A percentile compares a stretch with the other conserved stretches of the same genome.
Conservation (phyloP, 2,113 vertebrate genomes). For the Ptychochromis oligacanthus region DNA sequence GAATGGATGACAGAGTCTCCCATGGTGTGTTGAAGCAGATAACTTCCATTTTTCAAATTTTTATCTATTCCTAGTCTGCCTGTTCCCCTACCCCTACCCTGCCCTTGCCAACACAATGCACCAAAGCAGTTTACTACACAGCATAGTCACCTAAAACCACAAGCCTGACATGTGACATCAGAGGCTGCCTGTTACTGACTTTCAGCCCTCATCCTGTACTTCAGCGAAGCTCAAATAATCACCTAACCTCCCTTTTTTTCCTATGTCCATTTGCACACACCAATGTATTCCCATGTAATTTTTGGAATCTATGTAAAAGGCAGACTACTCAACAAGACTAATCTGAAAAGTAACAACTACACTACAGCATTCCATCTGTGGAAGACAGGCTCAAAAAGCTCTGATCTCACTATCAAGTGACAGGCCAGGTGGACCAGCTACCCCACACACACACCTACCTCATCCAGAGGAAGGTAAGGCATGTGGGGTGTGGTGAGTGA, state of each 20-base stretch:
- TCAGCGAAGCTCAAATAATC: not conserved
- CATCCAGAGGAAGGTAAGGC: not conserved
- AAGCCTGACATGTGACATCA: conserved; percentile 67
- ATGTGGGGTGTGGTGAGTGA: not conserved
- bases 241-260: not conserved
- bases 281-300: too few relatives aligned
- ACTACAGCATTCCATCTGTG: conserved; percentile 24
- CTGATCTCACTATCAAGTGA: conserved; percentile 10
- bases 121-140: conserved; percentile 75
- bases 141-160: conserved; percentile 76
- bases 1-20: conserved; percentile 59
- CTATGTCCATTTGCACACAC: not conserved
- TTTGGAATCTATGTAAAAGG: not conserved
- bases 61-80: not conserved
- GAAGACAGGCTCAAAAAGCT: conserved; percentile 39
- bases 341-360: not conserved
- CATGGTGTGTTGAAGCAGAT: not conserved
- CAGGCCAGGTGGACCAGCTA: conserved; percentile 25
- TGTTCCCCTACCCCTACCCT: not conserved
- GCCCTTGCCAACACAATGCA: conserved; percentile 61
- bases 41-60: not conserved
- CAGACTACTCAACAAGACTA: not conserved
- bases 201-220: not conserved
- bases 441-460: not conserved
- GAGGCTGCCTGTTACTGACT: conserved; percentile 19